These are phyloP conservation scores for Criorhina ranunculi DNA, from an alignment of 2,888 invertebrate genomes.

Conservation along the genomic window DNA sequence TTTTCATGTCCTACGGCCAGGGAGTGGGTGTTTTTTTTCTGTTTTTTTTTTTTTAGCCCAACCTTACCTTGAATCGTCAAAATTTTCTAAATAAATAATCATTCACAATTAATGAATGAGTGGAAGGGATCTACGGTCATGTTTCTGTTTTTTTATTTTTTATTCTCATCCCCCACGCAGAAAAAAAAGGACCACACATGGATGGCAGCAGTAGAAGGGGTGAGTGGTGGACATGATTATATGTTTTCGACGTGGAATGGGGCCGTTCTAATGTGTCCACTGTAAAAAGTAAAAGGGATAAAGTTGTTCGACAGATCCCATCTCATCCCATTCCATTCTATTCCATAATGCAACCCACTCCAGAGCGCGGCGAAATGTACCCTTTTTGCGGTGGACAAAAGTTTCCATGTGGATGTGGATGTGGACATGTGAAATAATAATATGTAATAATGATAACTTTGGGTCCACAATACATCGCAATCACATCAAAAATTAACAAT, in stretches of 20 bases:
- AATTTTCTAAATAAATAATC: slow-evolving; percentile 77
- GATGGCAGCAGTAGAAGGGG: background rate
- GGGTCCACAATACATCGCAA: slow-evolving; percentile 72
- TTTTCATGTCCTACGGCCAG: background rate
- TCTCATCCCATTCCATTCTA: slow-evolving; percentile 14
- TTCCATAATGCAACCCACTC: background rate
- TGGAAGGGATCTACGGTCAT: slow-evolving; percentile 46
- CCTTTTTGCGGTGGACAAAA: slow-evolving; percentile 76
- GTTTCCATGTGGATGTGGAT: slow-evolving; percentile 58
- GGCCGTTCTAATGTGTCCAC: slow-evolving; percentile 54
- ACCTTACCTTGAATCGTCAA: slow-evolving; percentile 39
- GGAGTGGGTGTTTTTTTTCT: background rate
- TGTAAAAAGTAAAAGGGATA: slow-evolving; percentile 57
- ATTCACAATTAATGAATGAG: slow-evolving; percentile 74
- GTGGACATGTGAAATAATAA: slow-evolving; percentile 67
- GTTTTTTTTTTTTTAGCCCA: slow-evolving; percentile 7
- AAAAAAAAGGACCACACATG: slow-evolving; percentile 36
- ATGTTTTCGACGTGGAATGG: slow-evolving; percentile 34
- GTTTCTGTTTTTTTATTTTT: slow-evolving; percentile 45
- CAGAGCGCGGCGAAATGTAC: slow-evolving; percentile 29
- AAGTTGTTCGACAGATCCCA: slow-evolving; percentile 58
- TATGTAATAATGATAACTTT: slow-evolving; percentile 69
- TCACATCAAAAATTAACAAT: slow-evolving; percentile 75
- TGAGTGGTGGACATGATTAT: slow-evolving; percentile 56
- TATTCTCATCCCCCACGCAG: too few species aligned